A percentile compares a stretch with the other conserved stretches of the same genome.
These are phyloP conservation scores for Tachina grossa DNA, from an alignment of 2,888 invertebrate species.

Conservation along the genomic window DNA sequence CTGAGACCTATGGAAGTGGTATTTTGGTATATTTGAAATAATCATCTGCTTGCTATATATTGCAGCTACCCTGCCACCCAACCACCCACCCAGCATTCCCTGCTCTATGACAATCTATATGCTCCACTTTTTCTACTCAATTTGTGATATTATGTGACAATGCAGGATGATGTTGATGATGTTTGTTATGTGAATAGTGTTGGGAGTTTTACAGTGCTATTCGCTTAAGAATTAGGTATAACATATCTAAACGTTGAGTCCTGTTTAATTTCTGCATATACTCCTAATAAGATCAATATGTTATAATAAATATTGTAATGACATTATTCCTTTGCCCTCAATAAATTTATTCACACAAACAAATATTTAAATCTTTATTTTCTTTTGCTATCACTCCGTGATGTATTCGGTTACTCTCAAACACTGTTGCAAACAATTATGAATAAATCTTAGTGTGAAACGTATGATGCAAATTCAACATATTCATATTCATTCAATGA, in stretches of 20 bases:
- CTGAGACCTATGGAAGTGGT: constrained; percentile 53
- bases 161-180: constrained; percentile 54
- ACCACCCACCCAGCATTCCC: background rate
- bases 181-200: constrained; percentile 18
- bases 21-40: background rate
- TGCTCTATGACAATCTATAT: background rate
- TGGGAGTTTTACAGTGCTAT: background rate
- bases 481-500: constrained; percentile 25
- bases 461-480: constrained; percentile 27
- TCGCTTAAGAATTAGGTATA: background rate
- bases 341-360: too few species aligned
- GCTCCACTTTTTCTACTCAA: constrained; percentile 44
- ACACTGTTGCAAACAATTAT: background rate
- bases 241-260: too few species aligned
- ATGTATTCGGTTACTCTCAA: constrained; percentile 34
- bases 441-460: constrained; percentile 5
- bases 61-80: background rate
- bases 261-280: too few species aligned
- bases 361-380: background rate
- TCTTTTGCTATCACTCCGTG: background rate
- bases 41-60: background rate
- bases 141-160: constrained; percentile 56
- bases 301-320: too few species aligned
- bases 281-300: too few species aligned
- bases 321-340: too few species aligned